phyloP scores from a whole-genome alignment of 2,888 invertebrate species.

The Formica aserva region DNA sequence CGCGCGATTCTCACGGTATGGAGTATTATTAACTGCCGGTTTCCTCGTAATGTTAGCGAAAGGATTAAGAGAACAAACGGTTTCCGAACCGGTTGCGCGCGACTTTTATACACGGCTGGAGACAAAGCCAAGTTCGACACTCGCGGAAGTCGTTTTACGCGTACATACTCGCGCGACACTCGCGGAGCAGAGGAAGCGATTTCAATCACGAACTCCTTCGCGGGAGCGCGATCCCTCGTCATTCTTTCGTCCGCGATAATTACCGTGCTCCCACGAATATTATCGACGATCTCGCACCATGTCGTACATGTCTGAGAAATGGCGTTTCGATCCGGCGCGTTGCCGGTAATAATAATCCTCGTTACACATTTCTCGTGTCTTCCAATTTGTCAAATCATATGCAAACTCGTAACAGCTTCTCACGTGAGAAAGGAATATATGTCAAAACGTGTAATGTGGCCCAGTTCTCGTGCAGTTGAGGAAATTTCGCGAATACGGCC shows the following conservation, averaged over 20 bases:
- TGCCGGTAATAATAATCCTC: constrained; percentile 17
- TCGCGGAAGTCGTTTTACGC: constrained; percentile 6
- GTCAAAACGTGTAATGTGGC: background rate
- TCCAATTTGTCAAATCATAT: constrained; percentile 22
- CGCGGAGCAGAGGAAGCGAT: constrained; percentile 1
- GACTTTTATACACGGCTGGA: background rate
- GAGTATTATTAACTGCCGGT: constrained; percentile 5
- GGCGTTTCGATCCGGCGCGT: background rate
- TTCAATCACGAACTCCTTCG: background rate
- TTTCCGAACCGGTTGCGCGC: constrained; percentile 34
- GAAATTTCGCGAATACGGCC: background rate
- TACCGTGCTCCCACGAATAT: constrained; percentile 31
- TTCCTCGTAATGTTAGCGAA: background rate
- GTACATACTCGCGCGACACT: background rate
- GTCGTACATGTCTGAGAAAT: constrained; percentile 13
- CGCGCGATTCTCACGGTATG: constrained; percentile 18
- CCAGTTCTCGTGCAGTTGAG: background rate
- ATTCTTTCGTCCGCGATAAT: constrained; percentile 29
- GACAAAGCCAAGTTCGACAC: constrained; percentile 24
- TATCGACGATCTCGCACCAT: constrained; percentile 35
- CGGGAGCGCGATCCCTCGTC: background rate
- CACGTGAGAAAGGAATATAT: background rate
- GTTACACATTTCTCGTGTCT: constrained; percentile 24
- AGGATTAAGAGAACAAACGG: constrained; percentile 36
- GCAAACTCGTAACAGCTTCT: constrained; percentile 9